Conservation (phyloP, 2,888 invertebrate species). For the Hedychridium roseum region DNA sequence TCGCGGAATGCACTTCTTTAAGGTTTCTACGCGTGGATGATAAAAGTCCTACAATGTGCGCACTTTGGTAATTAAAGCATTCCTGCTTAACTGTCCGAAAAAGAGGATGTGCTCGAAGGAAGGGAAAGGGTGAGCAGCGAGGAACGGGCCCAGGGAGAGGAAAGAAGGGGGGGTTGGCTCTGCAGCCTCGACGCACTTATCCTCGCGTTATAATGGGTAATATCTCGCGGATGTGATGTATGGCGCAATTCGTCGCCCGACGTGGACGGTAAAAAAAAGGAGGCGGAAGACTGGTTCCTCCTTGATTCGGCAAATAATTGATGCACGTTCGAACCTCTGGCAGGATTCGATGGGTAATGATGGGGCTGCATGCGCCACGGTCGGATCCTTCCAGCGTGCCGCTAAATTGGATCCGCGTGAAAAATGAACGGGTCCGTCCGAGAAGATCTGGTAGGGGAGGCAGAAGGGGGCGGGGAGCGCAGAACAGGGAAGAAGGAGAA, state of each 20-base stretch:
- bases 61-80: constrained; percentile 35
- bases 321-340: constrained; percentile 46
- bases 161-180: background rate
- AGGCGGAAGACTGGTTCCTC: constrained; percentile 18
- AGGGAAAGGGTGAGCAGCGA: constrained; percentile 7
- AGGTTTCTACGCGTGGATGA: no score
- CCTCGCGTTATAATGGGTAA: constrained; percentile 35
- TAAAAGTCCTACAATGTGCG: no score
- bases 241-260: constrained; percentile 35
- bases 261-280: constrained; percentile 4
- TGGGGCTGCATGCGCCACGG: constrained; percentile 31
- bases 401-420: background rate
- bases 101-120: background rate
- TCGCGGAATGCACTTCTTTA: no score
- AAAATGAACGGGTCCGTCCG: constrained; percentile 16
- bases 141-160: background rate
- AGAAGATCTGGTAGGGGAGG: constrained; percentile 7
- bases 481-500: constrained; percentile 2
- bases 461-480: constrained; percentile 6
- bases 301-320: constrained; percentile 49
- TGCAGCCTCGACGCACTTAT: no score
- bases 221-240: constrained; percentile 39
- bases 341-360: constrained; percentile 45
- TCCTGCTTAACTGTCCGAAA: constrained; percentile 22
- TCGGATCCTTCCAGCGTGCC: constrained; percentile 23